These are phyloP conservation scores for Acrossocheilus fasciatus DNA, from an alignment of 2,797 vertebrate species.

Conservation along the genomic window DNA sequence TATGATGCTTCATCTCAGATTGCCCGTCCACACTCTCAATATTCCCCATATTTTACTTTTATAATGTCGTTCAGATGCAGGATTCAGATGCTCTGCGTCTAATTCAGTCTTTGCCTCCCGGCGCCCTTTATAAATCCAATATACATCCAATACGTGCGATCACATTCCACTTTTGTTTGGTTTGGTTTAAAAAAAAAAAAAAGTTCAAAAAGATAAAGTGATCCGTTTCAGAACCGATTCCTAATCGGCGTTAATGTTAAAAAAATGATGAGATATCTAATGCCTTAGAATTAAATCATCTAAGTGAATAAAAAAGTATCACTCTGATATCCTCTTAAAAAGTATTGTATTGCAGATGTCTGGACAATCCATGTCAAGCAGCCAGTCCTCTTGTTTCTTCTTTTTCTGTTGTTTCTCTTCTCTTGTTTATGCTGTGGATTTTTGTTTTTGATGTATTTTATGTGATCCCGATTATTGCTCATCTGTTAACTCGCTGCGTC, in stretches of 20 bases:
- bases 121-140: constrained; percentile 38
- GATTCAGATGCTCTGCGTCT: constrained; percentile 28
- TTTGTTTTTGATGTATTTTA: constrained; percentile 76
- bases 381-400: constrained; percentile 26
- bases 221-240: constrained; percentile 50
- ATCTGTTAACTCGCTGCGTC: constrained; percentile 62
- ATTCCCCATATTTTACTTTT: constrained; percentile 84
- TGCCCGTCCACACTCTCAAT: constrained; percentile 90
- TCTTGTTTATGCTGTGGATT: constrained; percentile 66
- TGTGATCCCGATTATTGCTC: constrained; percentile 72
- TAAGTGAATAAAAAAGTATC: constrained; percentile 61
- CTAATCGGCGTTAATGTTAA: neutral
- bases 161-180: constrained; percentile 48
- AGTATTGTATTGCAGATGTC: constrained; percentile 58
- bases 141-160: constrained; percentile 50
- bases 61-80: constrained; percentile 35
- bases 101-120: constrained; percentile 18
- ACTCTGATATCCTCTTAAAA: constrained; percentile 64
- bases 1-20: constrained; percentile 85
- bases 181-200: neutral
- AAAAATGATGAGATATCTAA: constrained; percentile 36
- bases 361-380: constrained; percentile 75
- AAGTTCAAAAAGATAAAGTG: constrained; percentile 62
- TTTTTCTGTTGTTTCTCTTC: constrained; percentile 57
- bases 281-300: constrained; percentile 8